Evolutionary conservation across 1,140 invertebrate genomes (phyloP).

Genomic region (Sarcophaga bullata): DNA sequence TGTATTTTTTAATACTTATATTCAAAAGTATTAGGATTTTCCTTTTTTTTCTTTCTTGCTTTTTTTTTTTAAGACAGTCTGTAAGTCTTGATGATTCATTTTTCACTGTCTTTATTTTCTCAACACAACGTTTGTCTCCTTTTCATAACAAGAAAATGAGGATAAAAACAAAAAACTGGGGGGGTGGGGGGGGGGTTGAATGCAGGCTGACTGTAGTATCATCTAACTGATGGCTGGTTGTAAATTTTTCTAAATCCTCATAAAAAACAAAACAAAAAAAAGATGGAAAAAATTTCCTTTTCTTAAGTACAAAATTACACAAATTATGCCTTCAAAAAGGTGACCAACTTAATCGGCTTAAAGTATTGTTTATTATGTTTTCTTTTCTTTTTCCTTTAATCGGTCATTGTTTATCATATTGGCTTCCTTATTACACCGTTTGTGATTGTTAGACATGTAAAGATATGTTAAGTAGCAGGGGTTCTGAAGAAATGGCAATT

Average conservation of each 20-base stretch:
- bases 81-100: conserved; percentile 29
- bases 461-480: too few species aligned
- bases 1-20: not conserved
- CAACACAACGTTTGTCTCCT: conserved; percentile 21
- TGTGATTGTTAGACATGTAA: too few species aligned
- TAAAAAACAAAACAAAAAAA: not conserved
- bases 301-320: too few species aligned
- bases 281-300: too few species aligned
- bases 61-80: conserved; percentile 23
- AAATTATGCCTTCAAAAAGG: not conserved
- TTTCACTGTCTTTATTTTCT: conserved; percentile 31
- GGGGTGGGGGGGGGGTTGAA: too few species aligned
- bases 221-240: conserved; percentile 16
- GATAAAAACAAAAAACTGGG: too few species aligned
- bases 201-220: not conserved
- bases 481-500: too few species aligned
- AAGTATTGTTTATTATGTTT: not conserved
- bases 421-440: not conserved
- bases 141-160: not conserved
- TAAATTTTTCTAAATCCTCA: conserved; percentile 4
- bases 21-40: not conserved
- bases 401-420: not conserved
- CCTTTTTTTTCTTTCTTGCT: too few species aligned
- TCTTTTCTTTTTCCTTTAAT: not conserved
- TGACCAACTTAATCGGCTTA: conserved; percentile 1